Conservation (phyloP, 2,888 invertebrate genomes). For the Craniophora ligustri region DNA sequence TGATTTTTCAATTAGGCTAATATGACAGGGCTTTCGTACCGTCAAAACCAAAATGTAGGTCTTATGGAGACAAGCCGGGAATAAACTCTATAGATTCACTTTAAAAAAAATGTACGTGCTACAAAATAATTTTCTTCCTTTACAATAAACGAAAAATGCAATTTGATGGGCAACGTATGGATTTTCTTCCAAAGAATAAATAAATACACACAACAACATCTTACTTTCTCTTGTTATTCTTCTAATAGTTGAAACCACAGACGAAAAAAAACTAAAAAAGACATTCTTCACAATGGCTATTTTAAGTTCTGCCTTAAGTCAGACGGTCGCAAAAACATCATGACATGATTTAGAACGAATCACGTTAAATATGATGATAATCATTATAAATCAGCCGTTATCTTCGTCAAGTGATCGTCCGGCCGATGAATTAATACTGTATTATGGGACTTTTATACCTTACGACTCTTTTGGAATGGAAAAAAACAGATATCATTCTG, state of each 20-base stretch:
- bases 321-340: slow-evolving; percentile 48
- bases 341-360: slow-evolving; percentile 76
- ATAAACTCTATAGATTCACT: too few species aligned
- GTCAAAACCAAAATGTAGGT: too few species aligned
- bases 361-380: slow-evolving; percentile 80
- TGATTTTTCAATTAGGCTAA: too few species aligned
- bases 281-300: slow-evolving; percentile 12
- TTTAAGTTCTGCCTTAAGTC: slow-evolving; percentile 19
- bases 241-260: neutral
- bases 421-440: slow-evolving; percentile 70
- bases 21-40: too few species aligned
- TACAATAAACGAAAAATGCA: too few species aligned
- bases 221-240: too few species aligned
- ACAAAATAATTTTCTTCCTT: too few species aligned
- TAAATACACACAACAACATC: too few species aligned
- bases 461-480: slow-evolving; percentile 10
- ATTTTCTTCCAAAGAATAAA: too few species aligned
- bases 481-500: neutral
- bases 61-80: too few species aligned
- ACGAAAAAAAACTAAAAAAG: slow-evolving; percentile 12
- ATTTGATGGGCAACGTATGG: too few species aligned
- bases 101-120: too few species aligned
- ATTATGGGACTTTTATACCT: slow-evolving; percentile 29
- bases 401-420: slow-evolving; percentile 74
- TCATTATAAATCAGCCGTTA: slow-evolving; percentile 82